Base-by-base conservation (phyloP, 2,797 vertebrate species). In the Geotrypetes seraphini region DNA sequence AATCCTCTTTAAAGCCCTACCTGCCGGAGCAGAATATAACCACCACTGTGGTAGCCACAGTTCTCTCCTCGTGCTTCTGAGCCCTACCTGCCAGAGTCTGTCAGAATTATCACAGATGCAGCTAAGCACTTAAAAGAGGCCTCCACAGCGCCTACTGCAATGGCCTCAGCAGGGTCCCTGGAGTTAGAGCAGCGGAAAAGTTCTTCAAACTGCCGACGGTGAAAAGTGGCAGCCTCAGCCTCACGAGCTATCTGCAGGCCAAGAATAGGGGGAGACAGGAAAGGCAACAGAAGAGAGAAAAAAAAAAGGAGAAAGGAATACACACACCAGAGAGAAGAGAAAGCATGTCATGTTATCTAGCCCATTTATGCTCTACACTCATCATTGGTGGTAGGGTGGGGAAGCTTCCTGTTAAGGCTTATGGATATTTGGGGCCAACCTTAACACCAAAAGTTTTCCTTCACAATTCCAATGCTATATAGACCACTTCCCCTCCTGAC, bases 81-180 rank as follows among this genome's bases (percentile, higher is more conserved):
- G 64, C 75, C 96, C 83, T 97, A 99, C 96, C 96, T 98, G 86
- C 95, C 96, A 6, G 92, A 91, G 67, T 92, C 90, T 12, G 94
- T 96, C 79, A 99, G 89, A 78, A 99, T 92, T 92, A 99, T 77
- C 73, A 99, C 71, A 43, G 88, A 90, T 47, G 86, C 70, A 39
- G 94, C 86, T 73, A 96, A 86, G 75, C 89, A 91, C 77, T 99
- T 98, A 93, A 94, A 93, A 69, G 96, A 91, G 43, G 96, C 91
- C 73, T 97, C 89, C 57, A 97, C 96, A 10, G 93, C 90, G 7
- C 96, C 96, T 22, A 86, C 84, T 48, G 94, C 94, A 83, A 97
- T 93, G 60, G 94, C 94, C 61, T 97, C 94, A 10, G 87, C 82
- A 19, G 83, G 83, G 64, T 95, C 92, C 57, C 71, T 89, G 75